These are phyloP conservation scores for Sinella curviseta DNA, from an alignment of 1,140 invertebrate species.

Conservation along the genomic window DNA sequence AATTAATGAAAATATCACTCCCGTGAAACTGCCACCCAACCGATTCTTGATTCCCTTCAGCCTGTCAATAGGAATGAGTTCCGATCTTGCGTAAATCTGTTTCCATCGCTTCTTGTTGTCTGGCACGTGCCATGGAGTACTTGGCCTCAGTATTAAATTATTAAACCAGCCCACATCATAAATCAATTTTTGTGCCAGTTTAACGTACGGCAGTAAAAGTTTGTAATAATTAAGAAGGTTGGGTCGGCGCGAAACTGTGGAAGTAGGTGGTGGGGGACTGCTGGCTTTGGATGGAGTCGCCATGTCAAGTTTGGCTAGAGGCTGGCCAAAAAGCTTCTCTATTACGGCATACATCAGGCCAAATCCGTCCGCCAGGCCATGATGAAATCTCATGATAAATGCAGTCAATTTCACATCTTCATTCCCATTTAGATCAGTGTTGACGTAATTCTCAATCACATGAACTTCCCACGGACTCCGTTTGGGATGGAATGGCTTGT, in stretches of 20 bases:
- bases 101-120: slow-evolving; percentile 1
- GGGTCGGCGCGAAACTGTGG: not conserved
- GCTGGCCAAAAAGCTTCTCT: not conserved
- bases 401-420: not conserved
- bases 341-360: not conserved
- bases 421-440: not conserved
- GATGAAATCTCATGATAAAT: not conserved
- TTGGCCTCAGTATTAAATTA: not conserved
- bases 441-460: not conserved
- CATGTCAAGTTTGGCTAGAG: too few species aligned
- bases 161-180: not conserved
- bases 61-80: not conserved
- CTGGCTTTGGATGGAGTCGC: too few species aligned
- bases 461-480: not conserved
- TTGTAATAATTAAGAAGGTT: too few species aligned
- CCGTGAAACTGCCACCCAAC: not conserved
- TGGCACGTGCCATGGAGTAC: not conserved
- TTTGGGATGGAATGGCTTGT: not conserved
- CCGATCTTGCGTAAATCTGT: not conserved
- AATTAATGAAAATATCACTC: not conserved
- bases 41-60: not conserved
- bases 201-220: too few species aligned
- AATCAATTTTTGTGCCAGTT: too few species aligned
- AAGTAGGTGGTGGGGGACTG: not conserved
- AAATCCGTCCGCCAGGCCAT: not conserved